Base-by-base conservation (phyloP, 2,888 invertebrate genomes). In the Brenthis hecate region DNA sequence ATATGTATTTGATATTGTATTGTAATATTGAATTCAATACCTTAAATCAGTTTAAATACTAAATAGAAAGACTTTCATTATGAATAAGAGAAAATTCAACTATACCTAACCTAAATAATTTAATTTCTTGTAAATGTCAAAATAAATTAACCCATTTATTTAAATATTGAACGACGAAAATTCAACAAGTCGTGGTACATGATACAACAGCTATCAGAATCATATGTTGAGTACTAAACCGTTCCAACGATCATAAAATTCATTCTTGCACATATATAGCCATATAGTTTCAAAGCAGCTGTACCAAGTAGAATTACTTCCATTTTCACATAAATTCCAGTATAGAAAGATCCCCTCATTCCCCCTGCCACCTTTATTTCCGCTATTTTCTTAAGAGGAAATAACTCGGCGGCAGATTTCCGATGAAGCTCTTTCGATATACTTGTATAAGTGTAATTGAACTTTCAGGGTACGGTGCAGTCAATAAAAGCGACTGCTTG, bases 361-460 rank as follows among this genome's bases (percentile, higher is more conserved):
- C 75, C 75, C 73, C 77, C 78, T 77, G 74, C 74, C 77, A 79
- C 74, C 77, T 77, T 78, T 79, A 82, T 82, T 82, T 78, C 82
- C 81, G 75, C 76, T 76, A 80, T 78, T 79, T 75, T 76, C 75
- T 73, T 76, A 36, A 72, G 74, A 80, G 81, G 82, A 83, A 84
- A 82, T 82, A 77, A 75, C 76, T 73, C 70, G 74, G 71, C 70
- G 72, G 72, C 72, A 73, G 72, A 72, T 76, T 75, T 76, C 74
- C 76, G 74, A 68, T 56, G 70, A 72, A 73, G 69, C 65, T 67
- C 70, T 69, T 69, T 65, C 68, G 60, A 69, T 69, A 62, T 60
- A 69, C 65, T 48, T 32, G 47, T 58, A 60, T 28, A 67, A 56
- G 56, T 63, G 61, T 72, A 62, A 70, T 68, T 70, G 62, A 72